Base-by-base conservation (phyloP, 2,113 vertebrate genomes). In the Jacana jacana region DNA sequence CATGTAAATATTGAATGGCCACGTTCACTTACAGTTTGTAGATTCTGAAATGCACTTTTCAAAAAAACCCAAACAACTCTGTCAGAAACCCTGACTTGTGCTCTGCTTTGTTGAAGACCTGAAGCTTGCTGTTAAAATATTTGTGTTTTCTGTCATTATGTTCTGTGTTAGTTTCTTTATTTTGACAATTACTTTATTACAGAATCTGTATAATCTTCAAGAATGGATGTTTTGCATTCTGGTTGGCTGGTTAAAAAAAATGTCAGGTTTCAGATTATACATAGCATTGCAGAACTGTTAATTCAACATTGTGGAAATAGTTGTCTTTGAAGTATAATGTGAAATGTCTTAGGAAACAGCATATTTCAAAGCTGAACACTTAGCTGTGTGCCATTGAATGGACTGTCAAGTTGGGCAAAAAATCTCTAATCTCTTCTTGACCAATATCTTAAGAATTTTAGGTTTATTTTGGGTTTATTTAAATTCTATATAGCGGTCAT, bases 1-100 rank as follows among this genome's bases (percentile, higher is more conserved):
- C 63, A 75, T 94, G 84, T 94, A 97, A 97, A 97, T 92, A 91
- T 81, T 89, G 86, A 96, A 96, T 96, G 79, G 71, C 55, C 78
- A 42, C 25, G 12, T 52, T 25, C 51, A 60, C 52, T 19, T 86
- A 95, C 28, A 86, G 83, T 94, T 97, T 96, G 76, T 93, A 66
- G 65, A 60, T 87, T 93, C 61, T 49, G 27, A 48, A 75, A 94
- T 75, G 60, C 33, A 11, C 28, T 54, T 54, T 54, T 9, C 33
- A 83, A 61, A 93, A 81, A 39, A 52, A 3, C 33, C n/a, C n/a
- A n/a, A n/a, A n/a, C n/a, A n/a, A n/a, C n/a, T n/a, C n/a, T 66
- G 51, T 85, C 54, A 73, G 2, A 5, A 71, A 52, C 37, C 86
- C 64, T 86, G 57, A 35, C 18, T 86, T 85, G 11, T 37, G 13